Base-by-base conservation (phyloP, 2,888 invertebrate species). In the Anticlea derivata region DNA sequence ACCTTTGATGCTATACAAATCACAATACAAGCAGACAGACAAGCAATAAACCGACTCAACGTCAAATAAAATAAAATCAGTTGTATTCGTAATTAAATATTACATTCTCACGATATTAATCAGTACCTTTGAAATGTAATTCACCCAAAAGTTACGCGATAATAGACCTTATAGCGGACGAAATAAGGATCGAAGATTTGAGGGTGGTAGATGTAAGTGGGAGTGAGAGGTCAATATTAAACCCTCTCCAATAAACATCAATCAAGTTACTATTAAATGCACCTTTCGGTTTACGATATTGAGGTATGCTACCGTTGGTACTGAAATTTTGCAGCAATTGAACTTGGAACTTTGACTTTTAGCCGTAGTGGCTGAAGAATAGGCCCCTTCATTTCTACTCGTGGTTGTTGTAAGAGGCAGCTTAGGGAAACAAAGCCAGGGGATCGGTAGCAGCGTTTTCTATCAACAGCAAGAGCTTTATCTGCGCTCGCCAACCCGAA, bases 211-310 rank as follows among this genome's bases (percentile, higher is more conserved):
- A n/a, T n/a, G 4, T 37, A 40, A 45, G 47, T 38, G 55, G 10
- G 47, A 58, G 22, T 17, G 30, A 22, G 44, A 61, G 64, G 65
- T 65, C 60, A 61, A 67, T 55, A 65, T 60, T 55, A 58, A 61
- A 68, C 75, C 66, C 65, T 58, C 63, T 54, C 68, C 71, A 81
- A 80, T 83, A 80, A 74, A 81, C 83, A 83, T 83, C 78, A 84
- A 84, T 84, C 83, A 83, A 70, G 60, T 39, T 58, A 69, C 74
- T 76, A 80, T 82, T 82, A 82, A 77, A 80, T 80, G 80, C 83
- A 84, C 80, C 85, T 83, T 84, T 61, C 79, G 68, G 70, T 61
- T 64, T 71, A 62, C 67, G 61, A 69, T 75, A 74, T 71, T 68
- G 53, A 61, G 63, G 10, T 66, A 8, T 58, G 61, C 65, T 80